Conservation (phyloP, 2,113 vertebrate genomes). For the Vulpes ferrilata region DNA sequence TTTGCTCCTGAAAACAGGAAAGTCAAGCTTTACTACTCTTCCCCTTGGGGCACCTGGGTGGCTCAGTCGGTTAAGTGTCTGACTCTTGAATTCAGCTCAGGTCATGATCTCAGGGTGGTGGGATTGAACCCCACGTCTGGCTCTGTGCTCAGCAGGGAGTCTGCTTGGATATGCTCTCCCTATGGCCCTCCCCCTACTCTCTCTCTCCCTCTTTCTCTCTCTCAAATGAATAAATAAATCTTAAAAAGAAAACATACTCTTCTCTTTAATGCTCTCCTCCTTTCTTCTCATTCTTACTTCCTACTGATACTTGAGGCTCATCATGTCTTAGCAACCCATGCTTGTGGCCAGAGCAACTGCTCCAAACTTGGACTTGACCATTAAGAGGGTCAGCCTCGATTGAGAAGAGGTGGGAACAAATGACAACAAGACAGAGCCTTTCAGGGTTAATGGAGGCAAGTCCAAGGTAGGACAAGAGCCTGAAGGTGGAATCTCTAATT, state of each 20-base stretch:
- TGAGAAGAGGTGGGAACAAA: neutral
- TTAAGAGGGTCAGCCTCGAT: neutral
- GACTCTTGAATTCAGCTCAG: too few relatives aligned
- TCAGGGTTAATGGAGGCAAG: too few relatives aligned
- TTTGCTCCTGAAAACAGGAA: neutral
- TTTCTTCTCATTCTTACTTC: neutral
- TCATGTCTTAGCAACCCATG: neutral
- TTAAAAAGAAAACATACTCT: too few relatives aligned
- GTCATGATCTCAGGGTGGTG: too few relatives aligned
- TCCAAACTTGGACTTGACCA: neutral
- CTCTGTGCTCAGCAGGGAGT: too few relatives aligned
- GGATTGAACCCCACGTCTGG: too few relatives aligned
- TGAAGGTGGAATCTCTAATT: neutral
- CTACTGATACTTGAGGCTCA: neutral
- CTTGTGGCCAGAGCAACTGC: neutral
- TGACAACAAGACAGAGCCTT: neutral
- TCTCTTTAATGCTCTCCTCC: neutral
- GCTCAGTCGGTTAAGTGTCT: too few relatives aligned
- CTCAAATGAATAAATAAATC: too few relatives aligned
- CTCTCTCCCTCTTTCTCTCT: too few relatives aligned
- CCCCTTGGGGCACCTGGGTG: too few relatives aligned
- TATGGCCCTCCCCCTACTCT: too few relatives aligned
- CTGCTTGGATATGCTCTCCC: too few relatives aligned
- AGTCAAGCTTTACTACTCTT: neutral
- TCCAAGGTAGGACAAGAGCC: neutral